Evolutionary conservation across 2,888 invertebrate species (phyloP).

Genomic region (Ophraella communa): DNA sequence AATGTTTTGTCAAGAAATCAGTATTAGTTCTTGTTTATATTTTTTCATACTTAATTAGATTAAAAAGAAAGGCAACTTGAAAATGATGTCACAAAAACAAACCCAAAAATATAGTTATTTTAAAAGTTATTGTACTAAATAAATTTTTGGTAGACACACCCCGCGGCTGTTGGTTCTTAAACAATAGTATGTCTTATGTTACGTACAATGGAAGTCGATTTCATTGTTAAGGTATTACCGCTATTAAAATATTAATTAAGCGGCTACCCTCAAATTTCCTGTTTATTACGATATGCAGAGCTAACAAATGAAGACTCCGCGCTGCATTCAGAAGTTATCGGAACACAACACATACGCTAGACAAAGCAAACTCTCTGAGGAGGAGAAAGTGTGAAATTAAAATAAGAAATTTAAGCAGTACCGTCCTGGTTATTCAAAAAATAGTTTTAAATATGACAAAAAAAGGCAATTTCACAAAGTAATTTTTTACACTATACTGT

Average conservation of each 20-base stretch:
- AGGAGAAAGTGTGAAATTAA: background rate
- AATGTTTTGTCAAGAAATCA: too few relatives aligned
- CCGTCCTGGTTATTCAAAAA: background rate
- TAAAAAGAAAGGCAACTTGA: too few relatives aligned
- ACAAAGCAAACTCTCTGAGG: background rate
- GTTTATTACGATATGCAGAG: slow-evolving; percentile 2
- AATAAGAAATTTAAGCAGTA: background rate
- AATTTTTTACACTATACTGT: too few relatives aligned
- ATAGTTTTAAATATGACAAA: background rate
- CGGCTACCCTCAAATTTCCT: slow-evolving; percentile 8
- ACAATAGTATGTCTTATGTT: background rate
- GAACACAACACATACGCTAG: background rate
- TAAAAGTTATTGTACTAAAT: too few relatives aligned
- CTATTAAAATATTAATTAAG: slow-evolving; percentile 7
- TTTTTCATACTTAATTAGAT: too few relatives aligned
- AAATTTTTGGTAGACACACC: too few relatives aligned
- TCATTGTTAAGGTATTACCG: background rate
- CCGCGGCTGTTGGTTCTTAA: too few relatives aligned
- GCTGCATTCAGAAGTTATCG: slow-evolving; percentile 7
- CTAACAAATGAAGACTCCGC: background rate
- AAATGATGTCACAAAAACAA: too few relatives aligned
- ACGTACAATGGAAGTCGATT: background rate
- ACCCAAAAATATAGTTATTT: too few relatives aligned
- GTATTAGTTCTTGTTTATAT: too few relatives aligned
- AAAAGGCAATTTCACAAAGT: too few relatives aligned